These are phyloP conservation scores for Uloborus plumipes DNA, from an alignment of 2,888 invertebrate genomes.

Conservation along the genomic window DNA sequence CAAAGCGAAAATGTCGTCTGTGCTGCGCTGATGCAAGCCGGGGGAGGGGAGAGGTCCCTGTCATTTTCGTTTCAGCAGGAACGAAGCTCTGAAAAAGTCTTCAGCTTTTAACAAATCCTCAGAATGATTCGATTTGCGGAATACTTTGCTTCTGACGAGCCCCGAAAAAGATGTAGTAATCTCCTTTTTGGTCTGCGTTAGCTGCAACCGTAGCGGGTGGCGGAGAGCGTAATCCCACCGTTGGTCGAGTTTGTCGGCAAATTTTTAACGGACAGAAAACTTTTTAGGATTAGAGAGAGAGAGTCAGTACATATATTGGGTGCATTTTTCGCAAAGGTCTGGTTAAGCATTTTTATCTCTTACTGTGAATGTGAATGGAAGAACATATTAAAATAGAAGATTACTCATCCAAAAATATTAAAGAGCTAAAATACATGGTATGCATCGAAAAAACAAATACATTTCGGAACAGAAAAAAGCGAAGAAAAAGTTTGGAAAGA, in stretches of 20 bases:
- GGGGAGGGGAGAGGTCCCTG: neutral
- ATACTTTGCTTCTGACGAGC: constrained; percentile 12
- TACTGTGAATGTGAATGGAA: too few relatives aligned
- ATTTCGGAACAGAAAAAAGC: too few relatives aligned
- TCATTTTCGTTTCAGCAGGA: constrained; percentile 33
- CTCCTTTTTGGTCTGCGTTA: constrained; percentile 43
- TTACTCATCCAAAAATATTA: too few relatives aligned
- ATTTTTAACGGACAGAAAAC: constrained; percentile 31
- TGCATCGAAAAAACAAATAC: too few relatives aligned
- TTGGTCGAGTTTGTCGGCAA: constrained; percentile 28
- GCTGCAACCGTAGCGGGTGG: constrained; percentile 14
- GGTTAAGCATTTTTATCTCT: too few relatives aligned
- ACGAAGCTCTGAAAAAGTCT: constrained; percentile 33
- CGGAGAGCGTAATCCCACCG: constrained; percentile 26
- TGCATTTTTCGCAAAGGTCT: neutral
- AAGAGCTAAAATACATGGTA: too few relatives aligned
- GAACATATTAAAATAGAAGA: too few relatives aligned
- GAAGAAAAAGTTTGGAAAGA: too few relatives aligned
- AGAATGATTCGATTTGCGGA: constrained; percentile 54
- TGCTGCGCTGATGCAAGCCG: too few relatives aligned
- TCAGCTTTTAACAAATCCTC: constrained; percentile 58
- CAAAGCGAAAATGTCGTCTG: too few relatives aligned
- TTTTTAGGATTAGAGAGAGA: constrained; percentile 23
- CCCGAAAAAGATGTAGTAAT: constrained; percentile 36
- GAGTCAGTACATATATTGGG: constrained; percentile 1